A percentile compares a stretch with the other conserved stretches of the same genome.
These are phyloP conservation scores for Athetis lepigone DNA, from an alignment of 2,888 invertebrate genomes.

Conservation along the genomic window DNA sequence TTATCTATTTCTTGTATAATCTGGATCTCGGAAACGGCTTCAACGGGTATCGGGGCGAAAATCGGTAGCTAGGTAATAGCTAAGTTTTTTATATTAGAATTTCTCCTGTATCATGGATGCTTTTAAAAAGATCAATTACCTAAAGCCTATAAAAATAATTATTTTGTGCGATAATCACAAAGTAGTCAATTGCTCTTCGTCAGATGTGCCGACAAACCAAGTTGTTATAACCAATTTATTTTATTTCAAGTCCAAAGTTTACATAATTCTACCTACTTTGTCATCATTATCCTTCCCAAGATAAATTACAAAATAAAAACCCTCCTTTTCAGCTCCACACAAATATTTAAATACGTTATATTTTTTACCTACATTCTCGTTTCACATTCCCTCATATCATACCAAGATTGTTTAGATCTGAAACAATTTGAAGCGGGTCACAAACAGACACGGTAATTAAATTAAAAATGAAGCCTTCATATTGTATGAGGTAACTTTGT, in stretches of 20 bases:
- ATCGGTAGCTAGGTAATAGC: no score
- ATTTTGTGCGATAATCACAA: no score
- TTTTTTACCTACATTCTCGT: not conserved
- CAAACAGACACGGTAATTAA: conserved; percentile 48
- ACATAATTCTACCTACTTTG: not conserved
- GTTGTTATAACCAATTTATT: no score
- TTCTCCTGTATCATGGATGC: no score
- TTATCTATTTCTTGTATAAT: no score
- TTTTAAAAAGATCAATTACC: no score
- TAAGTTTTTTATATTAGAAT: no score
- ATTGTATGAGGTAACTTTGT: conserved; percentile 41
- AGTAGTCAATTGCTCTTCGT: no score
- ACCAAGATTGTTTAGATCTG: conserved; percentile 14
- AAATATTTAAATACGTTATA: not conserved
- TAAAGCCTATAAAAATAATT: no score
- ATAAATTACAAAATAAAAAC: not conserved
- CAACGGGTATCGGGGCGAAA: no score
- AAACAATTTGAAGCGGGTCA: conserved; percentile 27
- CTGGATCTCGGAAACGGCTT: no score
- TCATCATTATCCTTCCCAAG: not conserved
- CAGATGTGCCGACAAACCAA: no score
- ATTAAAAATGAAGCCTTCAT: conserved; percentile 41
- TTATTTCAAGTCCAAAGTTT: not conserved
- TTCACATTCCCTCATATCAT: not conserved
- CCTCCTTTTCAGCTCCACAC: not conserved